Conservation (phyloP, 2,113 vertebrate genomes). For the Corydoras maculifer region DNA sequence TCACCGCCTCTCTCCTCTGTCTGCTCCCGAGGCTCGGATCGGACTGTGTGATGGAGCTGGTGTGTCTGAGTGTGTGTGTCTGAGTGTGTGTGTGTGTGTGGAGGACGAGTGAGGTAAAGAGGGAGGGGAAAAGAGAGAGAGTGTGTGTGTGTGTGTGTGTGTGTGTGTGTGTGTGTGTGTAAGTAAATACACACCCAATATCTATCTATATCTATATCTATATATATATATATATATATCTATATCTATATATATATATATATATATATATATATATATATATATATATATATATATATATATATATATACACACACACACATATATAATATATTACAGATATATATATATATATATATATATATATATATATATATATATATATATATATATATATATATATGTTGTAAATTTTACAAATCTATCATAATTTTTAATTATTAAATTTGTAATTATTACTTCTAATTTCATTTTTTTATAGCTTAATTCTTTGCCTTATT, state of each 20-base stretch:
- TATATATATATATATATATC: background rate
- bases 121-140: background rate
- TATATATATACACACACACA: too few species aligned
- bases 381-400: background rate
- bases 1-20: constrained; percentile 37
- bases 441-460: too few species aligned
- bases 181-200: background rate
- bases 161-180: background rate
- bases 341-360: background rate
- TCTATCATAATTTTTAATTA: too few species aligned
- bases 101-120: background rate
- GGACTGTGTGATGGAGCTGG: constrained; percentile 40
- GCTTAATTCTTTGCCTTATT: too few species aligned
- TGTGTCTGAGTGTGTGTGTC: background rate
- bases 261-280: background rate
- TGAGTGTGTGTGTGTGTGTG: background rate
- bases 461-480: too few species aligned
- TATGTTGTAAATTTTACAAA: too few species aligned
- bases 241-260: background rate
- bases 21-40: constrained; percentile 43
- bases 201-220: background rate
- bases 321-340: too few species aligned
- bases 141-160: background rate
- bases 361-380: background rate
- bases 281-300: background rate